Evolutionary conservation across 1,140 invertebrate species (phyloP).

Genomic region (Delia radicum): DNA sequence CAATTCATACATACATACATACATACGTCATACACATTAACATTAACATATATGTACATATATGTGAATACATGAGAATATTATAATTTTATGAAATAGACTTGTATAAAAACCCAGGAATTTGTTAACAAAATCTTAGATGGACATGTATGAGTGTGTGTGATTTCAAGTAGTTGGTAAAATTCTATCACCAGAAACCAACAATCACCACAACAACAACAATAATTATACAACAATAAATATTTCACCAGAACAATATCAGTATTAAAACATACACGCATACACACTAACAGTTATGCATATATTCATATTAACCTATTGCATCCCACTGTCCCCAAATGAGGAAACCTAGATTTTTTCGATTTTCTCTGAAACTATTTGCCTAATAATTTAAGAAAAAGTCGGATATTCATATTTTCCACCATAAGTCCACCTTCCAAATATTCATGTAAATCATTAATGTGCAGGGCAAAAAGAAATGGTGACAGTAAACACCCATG

Average conservation of each 20-base stretch:
- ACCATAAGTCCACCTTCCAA: too few relatives aligned
- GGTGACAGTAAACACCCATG: too few relatives aligned
- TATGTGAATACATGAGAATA: background rate
- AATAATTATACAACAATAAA: constrained; percentile 2
- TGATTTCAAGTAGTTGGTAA: background rate
- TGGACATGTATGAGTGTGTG: background rate
- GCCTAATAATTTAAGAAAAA: too few relatives aligned
- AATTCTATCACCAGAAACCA: background rate
- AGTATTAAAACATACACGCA: background rate
- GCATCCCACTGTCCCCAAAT: too few relatives aligned
- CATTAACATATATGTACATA: background rate
- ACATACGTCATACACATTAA: background rate
- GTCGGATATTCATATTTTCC: too few relatives aligned
- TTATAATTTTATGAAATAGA: background rate
- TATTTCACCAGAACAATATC: background rate
- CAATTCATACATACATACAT: background rate
- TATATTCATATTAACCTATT: too few relatives aligned
- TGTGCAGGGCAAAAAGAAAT: too few relatives aligned
- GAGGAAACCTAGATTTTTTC: too few relatives aligned
- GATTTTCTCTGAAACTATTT: too few relatives aligned
- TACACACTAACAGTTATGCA: too few relatives aligned
- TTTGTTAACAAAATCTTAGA: background rate
- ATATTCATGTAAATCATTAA: too few relatives aligned
- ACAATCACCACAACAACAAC: background rate
- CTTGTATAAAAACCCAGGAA: background rate